Evolutionary conservation across 2,797 vertebrate genomes (phyloP).

Genomic region (Chaunax sp.): DNA sequence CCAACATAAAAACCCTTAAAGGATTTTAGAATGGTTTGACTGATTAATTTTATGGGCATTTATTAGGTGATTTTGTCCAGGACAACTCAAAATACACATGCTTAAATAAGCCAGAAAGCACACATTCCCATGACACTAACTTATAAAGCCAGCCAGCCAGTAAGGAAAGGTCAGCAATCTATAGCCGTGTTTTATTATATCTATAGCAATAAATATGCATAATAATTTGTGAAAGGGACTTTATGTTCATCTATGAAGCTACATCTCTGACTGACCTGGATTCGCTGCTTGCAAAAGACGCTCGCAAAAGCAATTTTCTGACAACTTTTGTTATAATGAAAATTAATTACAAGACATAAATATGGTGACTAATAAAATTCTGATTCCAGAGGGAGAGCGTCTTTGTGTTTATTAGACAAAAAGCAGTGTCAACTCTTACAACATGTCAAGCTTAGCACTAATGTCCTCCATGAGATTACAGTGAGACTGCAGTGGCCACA

Average conservation of each 20-base stretch:
- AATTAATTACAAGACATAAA: not conserved
- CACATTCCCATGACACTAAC: not conserved
- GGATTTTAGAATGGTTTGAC: not conserved
- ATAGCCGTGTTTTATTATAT: not conserved
- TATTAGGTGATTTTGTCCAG: not conserved
- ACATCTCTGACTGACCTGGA: not conserved
- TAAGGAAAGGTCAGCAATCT: not conserved
- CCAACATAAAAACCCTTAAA: not conserved
- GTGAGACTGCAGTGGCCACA: too few species aligned
- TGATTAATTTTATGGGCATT: not conserved
- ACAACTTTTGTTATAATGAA: not conserved
- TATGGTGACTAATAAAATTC: too few species aligned
- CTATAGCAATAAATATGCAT: not conserved
- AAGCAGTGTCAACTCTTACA: too few species aligned
- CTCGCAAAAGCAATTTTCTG: not conserved
- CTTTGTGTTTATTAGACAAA: too few species aligned
- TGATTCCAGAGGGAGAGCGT: too few species aligned
- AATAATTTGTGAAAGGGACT: not conserved
- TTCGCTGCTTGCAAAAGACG: not conserved
- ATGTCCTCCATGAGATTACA: too few species aligned
- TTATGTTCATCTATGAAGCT: not conserved
- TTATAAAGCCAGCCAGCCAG: not conserved
- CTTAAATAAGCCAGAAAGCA: too few species aligned
- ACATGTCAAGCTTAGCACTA: too few species aligned
- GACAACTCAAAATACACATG: not conserved